Base-by-base conservation (phyloP, 2,113 vertebrate species). In the Cromileptes altivelis region DNA sequence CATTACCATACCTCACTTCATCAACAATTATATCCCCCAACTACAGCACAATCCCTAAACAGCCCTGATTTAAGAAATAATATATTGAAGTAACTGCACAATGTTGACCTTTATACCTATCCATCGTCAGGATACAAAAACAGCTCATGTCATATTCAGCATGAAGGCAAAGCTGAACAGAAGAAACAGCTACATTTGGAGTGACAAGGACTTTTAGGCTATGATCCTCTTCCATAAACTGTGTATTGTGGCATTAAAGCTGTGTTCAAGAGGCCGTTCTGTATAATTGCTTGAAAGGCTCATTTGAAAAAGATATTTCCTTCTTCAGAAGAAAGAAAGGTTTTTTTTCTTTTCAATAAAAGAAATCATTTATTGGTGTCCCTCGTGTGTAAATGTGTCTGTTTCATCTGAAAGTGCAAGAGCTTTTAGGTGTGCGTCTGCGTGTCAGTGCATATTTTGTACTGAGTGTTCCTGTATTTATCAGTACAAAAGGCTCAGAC, bases 321-420 rank as follows among this genome's bases (percentile, higher is more conserved):
- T 70, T 70, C 61, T 63, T 78, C 53, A 82, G 69, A 78, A 70
- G 64, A 84, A 50, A 81, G 33, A 49, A 37, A 56, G 12, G 11
- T 13, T 50, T 84, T 85, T 81, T 70, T 53, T 76, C 30, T 65
- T 90, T 86, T 74, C 53, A 93, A 91, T 91, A 90, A 94, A 93
- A 77, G 1, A 73, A 89, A 81, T 87, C 62, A 80, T 91, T 80
- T 84, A 87, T 90, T 76, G 74, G 71, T 81, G 78, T 90, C 50
- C 61, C 69, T 76, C 0, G 6, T 87, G 80, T 91, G 82, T 82
- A 75, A 87, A 80, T 85, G 85, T 90, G 90, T 88, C 27, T 86
- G 81, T 85, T 81, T 91, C 74, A 86, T 86, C 27, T 67, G 45
- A 75, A 57, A 77, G 82, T 67, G 9, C 14, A 58, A 6, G 10